Evolutionary conservation across 2,797 vertebrate genomes (phyloP), one percentile per base, ranked within the genome.

Genomic region (Hapalemur alaotrensis): DNA sequence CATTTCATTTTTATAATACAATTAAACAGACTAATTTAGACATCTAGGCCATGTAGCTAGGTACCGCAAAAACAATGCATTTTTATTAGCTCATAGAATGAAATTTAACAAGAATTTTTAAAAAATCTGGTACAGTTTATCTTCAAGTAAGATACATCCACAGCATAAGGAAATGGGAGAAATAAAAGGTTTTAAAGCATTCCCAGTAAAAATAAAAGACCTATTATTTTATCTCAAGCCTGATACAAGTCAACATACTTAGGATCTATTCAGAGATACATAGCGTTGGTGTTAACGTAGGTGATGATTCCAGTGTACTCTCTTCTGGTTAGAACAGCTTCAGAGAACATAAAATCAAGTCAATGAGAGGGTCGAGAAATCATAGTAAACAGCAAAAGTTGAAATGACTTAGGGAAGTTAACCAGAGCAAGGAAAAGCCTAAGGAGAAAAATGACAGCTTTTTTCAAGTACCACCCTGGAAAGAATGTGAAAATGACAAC

Each of bases 31-130:
- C 72, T 92, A 72, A 76, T 43, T 12, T 52, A 96, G 46, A 96
- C 54, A 43, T 54, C 89, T 84, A 46, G 82, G 35, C 23, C 78
- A 93, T 11, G 35, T 82, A 92, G 54, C 85, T 88, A 95, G 57
- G 85, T 76, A 96, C 95, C 46, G 14, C 2, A 89, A 35, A 95
- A 96, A 97, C 52, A 97, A 76, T 65, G 41, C 35, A 88, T 85
- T 97, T 96, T 95, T 80, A 96, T 95, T 93, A 95, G 57, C n/a
- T 86, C 43, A 57, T 9, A 76, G 41, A 87, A 94, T 76, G 15
- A 82, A 95, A 93, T 85, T 54, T 96, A 54, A 48, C 38, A 93
- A 91, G 10, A 65, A 63, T 59, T 78, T 59, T 78, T 41, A 1
- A 23, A 57, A 57, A 54, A 23, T 61, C 38, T 67, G 22, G 38